phyloP scores from a whole-genome alignment of 2,888 invertebrate genomes.

The Habrosyne pyritoides region DNA sequence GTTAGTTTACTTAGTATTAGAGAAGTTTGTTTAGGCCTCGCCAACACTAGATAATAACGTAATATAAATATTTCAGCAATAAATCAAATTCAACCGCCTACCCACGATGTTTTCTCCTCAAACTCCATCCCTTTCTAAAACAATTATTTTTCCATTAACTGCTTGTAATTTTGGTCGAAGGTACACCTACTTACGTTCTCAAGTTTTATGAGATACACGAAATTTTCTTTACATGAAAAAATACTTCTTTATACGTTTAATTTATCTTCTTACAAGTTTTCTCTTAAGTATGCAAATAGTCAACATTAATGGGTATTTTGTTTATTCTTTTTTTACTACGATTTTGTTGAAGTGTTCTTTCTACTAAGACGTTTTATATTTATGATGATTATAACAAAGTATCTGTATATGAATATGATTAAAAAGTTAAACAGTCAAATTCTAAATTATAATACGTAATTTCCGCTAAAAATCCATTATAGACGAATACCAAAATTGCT shows the following conservation, averaged over 20 bases:
- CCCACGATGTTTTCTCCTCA: not conserved
- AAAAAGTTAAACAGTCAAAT: not conserved
- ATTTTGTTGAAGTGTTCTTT: too few species aligned
- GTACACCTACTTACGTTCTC: not conserved
- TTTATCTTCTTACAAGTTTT: not conserved
- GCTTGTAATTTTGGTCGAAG: not conserved
- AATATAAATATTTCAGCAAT: conserved; percentile 66
- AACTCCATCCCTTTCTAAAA: not conserved
- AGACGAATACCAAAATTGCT: conserved; percentile 57
- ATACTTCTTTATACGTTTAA: too few species aligned
- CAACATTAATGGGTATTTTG: too few species aligned
- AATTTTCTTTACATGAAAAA: not conserved
- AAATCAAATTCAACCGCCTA: conserved; percentile 48
- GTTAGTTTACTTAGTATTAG: conserved; percentile 73
- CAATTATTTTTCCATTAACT: conserved; percentile 8
- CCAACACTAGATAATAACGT: conserved; percentile 68
- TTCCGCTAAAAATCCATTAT: conserved; percentile 63
- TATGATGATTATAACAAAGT: not conserved
- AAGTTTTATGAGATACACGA: not conserved
- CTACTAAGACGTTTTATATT: not conserved
- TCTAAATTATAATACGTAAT: conserved; percentile 48
- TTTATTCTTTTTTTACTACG: too few species aligned
- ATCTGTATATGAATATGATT: not conserved
- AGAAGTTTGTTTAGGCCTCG: conserved; percentile 68
- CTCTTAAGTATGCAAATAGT: not conserved